These are phyloP conservation scores for Cydia pomonella DNA, from an alignment of 1,140 invertebrate species.

Conservation along the genomic window DNA sequence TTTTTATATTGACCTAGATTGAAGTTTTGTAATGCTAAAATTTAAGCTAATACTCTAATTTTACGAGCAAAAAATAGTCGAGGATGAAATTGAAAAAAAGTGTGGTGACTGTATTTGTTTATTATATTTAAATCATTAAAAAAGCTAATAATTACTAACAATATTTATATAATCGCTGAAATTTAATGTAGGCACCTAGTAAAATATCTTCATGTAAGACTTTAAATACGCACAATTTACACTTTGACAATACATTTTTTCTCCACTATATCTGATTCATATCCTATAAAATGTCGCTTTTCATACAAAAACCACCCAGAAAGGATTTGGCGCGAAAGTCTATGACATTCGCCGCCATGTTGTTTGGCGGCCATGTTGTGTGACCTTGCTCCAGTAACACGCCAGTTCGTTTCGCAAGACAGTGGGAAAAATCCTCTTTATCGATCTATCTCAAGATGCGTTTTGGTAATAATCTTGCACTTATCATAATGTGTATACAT, in stretches of 20 bases:
- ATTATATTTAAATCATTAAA: too few species aligned
- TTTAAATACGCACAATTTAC: too few species aligned
- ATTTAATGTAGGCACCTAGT: too few species aligned
- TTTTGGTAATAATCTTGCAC: slow-evolving; percentile 29
- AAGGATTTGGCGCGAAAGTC: slow-evolving; percentile 56
- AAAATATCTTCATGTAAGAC: too few species aligned
- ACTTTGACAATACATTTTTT: too few species aligned
- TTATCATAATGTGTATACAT: slow-evolving; percentile 2
- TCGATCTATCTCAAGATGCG: slow-evolving; percentile 41
- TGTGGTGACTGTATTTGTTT: too few species aligned
- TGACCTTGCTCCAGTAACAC: slow-evolving; percentile 71
- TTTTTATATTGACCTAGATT: slow-evolving; percentile 23
- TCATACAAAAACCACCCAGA: background rate
- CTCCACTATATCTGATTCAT: too few species aligned
- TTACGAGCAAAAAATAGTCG: background rate
- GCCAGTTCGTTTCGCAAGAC: slow-evolving; percentile 63
- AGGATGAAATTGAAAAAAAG: slow-evolving; percentile 3
- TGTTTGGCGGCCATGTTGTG: slow-evolving; percentile 60
- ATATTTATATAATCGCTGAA: too few species aligned
- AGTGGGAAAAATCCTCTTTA: slow-evolving; percentile 66
- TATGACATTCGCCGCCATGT: slow-evolving; percentile 64
- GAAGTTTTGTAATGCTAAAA: background rate
- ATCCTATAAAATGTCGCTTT: background rate
- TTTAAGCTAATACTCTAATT: background rate
- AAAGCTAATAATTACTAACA: too few species aligned